Percentiles rank a stretch among this genome's conserved stretches.
phyloP scores from a whole-genome alignment of 2,797 vertebrate genomes.

The Sebastes taczanowskii region DNA sequence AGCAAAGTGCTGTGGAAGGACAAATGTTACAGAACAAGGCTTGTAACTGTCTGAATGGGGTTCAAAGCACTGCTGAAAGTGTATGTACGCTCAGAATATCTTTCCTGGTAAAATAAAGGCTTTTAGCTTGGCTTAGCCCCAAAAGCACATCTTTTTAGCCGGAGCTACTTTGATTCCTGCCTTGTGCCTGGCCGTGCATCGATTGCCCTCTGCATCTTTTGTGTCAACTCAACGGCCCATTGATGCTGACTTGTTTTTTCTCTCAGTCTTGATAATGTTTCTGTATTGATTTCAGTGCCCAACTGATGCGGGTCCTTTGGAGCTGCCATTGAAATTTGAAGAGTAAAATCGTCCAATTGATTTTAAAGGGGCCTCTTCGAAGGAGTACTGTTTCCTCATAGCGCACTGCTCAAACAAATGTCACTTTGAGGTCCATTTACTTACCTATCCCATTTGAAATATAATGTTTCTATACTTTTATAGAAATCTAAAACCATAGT shows the following conservation, averaged over 20 bases:
- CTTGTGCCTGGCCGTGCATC: constrained; percentile 40
- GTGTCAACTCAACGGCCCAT: constrained; percentile 27
- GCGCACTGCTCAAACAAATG: background rate
- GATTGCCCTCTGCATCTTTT: constrained; percentile 41
- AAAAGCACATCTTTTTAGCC: background rate
- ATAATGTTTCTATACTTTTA: background rate
- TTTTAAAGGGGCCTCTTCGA: constrained; percentile 7
- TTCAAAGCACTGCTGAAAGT: background rate
- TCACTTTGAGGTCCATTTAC: background rate
- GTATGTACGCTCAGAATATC: background rate
- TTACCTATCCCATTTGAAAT: background rate
- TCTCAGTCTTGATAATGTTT: constrained; percentile 47
- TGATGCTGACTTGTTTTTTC: constrained; percentile 23
- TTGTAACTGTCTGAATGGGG: background rate
- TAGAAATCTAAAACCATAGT: background rate
- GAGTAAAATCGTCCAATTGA: constrained; percentile 22
- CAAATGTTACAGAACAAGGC: background rate
- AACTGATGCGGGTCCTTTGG: background rate
- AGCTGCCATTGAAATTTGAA: constrained; percentile 21
- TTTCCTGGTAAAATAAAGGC: constrained; percentile 12
- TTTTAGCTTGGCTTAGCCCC: constrained; percentile 12
- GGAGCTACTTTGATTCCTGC: constrained; percentile 17
- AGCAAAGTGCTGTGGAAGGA: background rate
- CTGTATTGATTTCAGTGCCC: constrained; percentile 49
- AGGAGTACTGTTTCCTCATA: background rate